These are phyloP conservation scores for Aleiodes sp. DNA, from an alignment of 1,140 invertebrate genomes.

Conservation along the genomic window DNA sequence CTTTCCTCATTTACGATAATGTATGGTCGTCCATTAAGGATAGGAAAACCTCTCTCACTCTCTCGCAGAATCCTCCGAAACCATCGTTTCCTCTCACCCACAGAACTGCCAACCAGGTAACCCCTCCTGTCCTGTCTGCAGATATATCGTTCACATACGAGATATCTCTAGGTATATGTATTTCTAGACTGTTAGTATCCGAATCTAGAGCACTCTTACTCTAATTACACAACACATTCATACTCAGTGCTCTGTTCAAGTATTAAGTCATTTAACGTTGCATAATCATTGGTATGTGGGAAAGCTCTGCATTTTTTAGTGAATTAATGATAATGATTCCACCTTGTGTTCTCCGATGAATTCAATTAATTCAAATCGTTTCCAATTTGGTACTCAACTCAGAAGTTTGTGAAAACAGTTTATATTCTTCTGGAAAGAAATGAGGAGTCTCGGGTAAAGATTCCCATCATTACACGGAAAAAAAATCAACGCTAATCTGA, in stretches of 20 bases:
- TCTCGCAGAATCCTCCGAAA: conserved; percentile 9
- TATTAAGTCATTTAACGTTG: neutral
- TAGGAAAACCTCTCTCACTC: conserved; percentile 19
- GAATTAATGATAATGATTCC: neutral
- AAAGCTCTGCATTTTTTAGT: no score
- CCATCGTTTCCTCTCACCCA: conserved; percentile 6
- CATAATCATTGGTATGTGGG: neutral
- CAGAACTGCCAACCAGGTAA: conserved; percentile 17
- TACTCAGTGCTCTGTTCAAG: neutral
- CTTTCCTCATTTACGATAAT: conserved; percentile 44
- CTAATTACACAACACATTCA: conserved; percentile 1
- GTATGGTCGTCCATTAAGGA: conserved; percentile 42
- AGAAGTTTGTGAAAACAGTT: no score
- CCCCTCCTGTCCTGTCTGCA: neutral
- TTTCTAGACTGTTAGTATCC: neutral
- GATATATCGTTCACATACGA: neutral
- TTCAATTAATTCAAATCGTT: no score
- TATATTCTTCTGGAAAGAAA: no score
- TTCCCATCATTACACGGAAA: no score
- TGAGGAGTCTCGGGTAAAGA: no score
- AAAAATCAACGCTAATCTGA: no score
- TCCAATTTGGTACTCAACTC: no score
- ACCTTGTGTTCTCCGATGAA: no score
- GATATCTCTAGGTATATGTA: neutral
- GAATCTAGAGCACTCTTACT: conserved; percentile 1